phyloP scores from a whole-genome alignment of 1,140 invertebrate species.

The Pollicipes pollicipes region DNA sequence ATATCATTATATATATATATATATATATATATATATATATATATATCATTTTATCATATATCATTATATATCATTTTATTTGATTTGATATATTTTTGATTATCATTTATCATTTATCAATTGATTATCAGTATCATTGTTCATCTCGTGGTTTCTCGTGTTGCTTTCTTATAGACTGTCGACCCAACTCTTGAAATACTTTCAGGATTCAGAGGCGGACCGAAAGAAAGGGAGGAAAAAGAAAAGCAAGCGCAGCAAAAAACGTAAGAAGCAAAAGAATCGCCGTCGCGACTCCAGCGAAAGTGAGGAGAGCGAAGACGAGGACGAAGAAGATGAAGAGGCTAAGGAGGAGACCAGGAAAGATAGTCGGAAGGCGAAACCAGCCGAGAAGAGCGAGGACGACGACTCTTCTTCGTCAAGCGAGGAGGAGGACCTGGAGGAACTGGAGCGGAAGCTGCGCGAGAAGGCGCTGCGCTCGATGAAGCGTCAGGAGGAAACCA shows the following conservation, averaged over 20 bases:
- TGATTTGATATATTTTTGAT: too few species aligned
- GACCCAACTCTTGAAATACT: not conserved
- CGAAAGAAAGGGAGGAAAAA: not conserved
- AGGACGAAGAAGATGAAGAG: not conserved
- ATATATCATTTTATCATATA: too few species aligned
- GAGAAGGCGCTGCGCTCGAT: conserved; percentile 61
- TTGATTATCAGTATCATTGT: too few species aligned
- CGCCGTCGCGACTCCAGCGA: not conserved
- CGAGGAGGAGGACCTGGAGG: conserved; percentile 31
- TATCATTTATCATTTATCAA: too few species aligned
- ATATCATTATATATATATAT: too few species aligned
- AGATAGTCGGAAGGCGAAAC: not conserved
- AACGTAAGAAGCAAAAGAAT: not conserved
- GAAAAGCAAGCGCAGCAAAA: not conserved
- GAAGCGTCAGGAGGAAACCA: conserved; percentile 30
- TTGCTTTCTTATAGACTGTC: too few species aligned
- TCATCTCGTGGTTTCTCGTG: too few species aligned
- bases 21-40: too few species aligned
- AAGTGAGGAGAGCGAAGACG: not conserved
- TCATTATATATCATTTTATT: too few species aligned
- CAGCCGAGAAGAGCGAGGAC: conserved; percentile 5
- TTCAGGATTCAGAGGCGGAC: not conserved
- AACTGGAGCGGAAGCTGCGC: conserved; percentile 66
- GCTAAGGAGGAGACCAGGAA: not conserved
- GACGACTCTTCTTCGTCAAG: conserved; percentile 15